Percentiles rank a stretch among this genome's conserved stretches.
phyloP scores from a whole-genome alignment of 2,888 invertebrate species.

The Empis stercorea region DNA sequence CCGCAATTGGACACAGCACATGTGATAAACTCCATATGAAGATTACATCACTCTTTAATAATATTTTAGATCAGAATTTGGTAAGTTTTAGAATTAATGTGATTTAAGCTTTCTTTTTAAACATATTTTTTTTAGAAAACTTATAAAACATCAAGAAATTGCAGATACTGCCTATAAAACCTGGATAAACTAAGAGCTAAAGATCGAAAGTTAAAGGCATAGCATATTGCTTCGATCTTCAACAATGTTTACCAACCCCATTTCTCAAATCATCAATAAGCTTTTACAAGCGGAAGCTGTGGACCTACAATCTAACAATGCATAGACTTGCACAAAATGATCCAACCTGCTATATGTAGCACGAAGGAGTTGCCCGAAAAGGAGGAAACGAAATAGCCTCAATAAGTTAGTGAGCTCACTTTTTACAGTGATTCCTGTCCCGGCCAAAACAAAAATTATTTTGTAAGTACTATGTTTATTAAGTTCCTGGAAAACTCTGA shows the following conservation, averaged over 20 bases:
- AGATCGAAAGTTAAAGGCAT: not conserved
- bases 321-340: no score
- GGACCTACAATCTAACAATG: not conserved
- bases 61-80: no score
- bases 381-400: not conserved
- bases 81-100: no score
- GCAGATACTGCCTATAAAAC: not conserved
- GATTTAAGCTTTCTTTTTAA: no score
- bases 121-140: not conserved
- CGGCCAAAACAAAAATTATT: not conserved
- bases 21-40: no score
- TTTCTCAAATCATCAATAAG: not conserved
- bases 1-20: no score
- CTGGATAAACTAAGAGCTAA: no score
- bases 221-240: not conserved
- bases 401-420: not conserved
- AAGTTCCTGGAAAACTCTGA: not conserved
- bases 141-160: not conserved
- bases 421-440: slow-evolving; percentile 1
- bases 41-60: no score
- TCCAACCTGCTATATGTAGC: not conserved
- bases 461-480: not conserved
- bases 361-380: not conserved
- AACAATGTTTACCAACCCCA: not conserved
- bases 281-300: not conserved